Evolutionary conservation across 2,113 vertebrate genomes (phyloP), one percentile per base, ranked within the genome.

Genomic region (Etia nguti): DNA sequence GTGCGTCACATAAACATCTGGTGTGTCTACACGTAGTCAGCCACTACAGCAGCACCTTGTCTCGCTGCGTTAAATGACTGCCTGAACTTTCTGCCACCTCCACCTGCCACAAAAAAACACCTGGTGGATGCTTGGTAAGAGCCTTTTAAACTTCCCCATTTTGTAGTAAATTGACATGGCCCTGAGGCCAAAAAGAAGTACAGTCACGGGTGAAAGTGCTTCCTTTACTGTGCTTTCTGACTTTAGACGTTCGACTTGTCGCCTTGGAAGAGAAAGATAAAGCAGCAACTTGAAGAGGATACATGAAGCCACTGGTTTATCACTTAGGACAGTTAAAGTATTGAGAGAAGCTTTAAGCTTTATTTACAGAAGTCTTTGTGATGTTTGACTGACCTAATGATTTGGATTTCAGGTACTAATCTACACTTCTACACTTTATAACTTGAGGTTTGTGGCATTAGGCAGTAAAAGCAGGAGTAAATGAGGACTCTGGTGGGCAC

Each of bases 101-200:
- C 93, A 95, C 91, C 94, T 94, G 92, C 82, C 87, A 90, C 90
- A 87, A 92, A 95, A 95, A 89, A 95, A 89, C 93, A 88, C 91
- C 90, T 92, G 84, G 89, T 87, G 92, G 86, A 81, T 55, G 34
- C 81, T 81, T 54, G 86, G 86, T 77, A 84, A 87, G 70, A 82
- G 90, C 26, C 22, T 77, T 89, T 86, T 84, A 84, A 90, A 60
- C 88, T 57, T 43, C 59, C 62, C 81, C 4, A 70, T 31, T 59
- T 41, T 83, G 79, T 89, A 81, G 50, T 92, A 68, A 94, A 94
- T 81, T 36, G 43, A 84, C 43, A 54, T 80, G 20, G 81, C 89
- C 70, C 80, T 16, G 50, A 52, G 88, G 89, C 84, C 88, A 89
- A 46, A 90, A 16, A 80, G 18, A 70, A 48, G 31, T 46, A 10